Evolutionary conservation across 2,888 invertebrate genomes (phyloP).

Genomic region (Ferrisia virgata): DNA sequence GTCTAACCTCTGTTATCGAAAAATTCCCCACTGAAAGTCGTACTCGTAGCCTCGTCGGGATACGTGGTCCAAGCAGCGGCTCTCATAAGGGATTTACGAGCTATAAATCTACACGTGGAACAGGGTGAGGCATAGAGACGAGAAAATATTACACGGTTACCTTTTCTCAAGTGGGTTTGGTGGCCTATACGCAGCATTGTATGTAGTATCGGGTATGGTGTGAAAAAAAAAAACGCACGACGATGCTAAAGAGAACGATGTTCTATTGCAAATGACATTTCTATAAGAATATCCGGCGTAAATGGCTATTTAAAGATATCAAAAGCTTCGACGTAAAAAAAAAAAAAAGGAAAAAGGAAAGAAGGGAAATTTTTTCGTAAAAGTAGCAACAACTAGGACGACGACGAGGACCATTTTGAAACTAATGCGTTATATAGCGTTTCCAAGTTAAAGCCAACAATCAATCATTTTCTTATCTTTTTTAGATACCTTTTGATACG

Average conservation of each 20-base stretch:
- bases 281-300: conserved; percentile 33
- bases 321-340: neutral
- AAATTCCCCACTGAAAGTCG: neutral
- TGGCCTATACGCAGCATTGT: neutral
- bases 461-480: conserved; percentile 15
- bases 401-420: neutral
- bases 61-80: neutral
- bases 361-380: neutral
- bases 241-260: neutral
- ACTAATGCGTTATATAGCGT: conserved; percentile 7
- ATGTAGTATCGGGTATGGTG: no score
- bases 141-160: neutral
- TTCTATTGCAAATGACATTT: conserved; percentile 34
- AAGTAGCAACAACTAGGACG: neutral
- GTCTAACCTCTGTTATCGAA: neutral
- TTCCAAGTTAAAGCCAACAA: neutral
- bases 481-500: conserved; percentile 7
- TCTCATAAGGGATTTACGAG: neutral
- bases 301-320: conserved; percentile 38
- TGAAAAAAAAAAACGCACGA: neutral
- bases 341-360: neutral
- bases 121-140: neutral
- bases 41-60: no score
- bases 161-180: neutral
- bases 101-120: neutral